Conservation (phyloP, 2,113 vertebrate genomes). For the Thermophis baileyi region DNA sequence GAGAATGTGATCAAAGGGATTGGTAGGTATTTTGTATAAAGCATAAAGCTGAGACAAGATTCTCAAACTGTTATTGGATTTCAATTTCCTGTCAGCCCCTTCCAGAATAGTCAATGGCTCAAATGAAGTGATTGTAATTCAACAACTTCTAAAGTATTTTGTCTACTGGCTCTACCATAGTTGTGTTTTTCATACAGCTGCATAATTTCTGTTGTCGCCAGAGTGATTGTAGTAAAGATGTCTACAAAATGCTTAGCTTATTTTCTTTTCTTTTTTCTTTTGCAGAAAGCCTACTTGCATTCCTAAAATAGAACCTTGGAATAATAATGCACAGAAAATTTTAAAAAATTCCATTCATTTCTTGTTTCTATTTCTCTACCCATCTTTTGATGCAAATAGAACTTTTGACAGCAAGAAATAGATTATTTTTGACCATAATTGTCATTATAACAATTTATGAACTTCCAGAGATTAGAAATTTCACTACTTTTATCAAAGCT, state of each 20-base stretch:
- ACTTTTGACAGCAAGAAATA: background rate
- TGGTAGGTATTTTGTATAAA: background rate
- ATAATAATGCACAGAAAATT: background rate
- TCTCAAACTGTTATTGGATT: background rate
- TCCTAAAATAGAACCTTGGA: background rate
- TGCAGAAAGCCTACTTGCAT: background rate
- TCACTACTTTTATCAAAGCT: background rate
- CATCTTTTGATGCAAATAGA: background rate
- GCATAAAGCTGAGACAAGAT: background rate
- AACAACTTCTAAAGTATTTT: background rate
- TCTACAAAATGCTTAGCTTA: background rate
- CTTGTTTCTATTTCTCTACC: background rate
- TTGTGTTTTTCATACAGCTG: background rate
- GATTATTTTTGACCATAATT: background rate
- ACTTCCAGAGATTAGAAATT: background rate
- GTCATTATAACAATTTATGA: background rate
- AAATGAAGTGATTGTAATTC: background rate
- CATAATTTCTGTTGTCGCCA: background rate
- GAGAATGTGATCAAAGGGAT: background rate
- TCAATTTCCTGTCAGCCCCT: background rate
- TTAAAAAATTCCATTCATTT: background rate
- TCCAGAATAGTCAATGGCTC: background rate
- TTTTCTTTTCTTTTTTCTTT: background rate
- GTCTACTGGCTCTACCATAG: background rate
- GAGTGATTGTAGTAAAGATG: background rate